phyloP scores from a whole-genome alignment of 2,797 vertebrate species.

The Myotis findleyi region DNA sequence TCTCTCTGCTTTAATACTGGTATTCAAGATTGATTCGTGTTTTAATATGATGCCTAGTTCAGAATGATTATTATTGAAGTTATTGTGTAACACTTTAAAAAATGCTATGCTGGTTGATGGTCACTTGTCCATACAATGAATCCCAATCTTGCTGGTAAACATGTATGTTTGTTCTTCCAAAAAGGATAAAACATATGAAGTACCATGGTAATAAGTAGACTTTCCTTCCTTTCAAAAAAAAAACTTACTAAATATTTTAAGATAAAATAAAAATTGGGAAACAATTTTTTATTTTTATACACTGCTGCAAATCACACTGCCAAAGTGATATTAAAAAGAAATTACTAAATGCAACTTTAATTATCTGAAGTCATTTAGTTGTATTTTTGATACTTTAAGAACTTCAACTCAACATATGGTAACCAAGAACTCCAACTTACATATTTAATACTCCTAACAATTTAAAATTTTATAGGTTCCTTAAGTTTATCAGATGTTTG shows the following conservation, averaged over 20 bases:
- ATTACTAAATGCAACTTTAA: conserved; percentile 16
- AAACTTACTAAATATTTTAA: neutral
- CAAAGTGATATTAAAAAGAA: conserved; percentile 9
- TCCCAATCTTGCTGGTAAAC: neutral
- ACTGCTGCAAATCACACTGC: neutral
- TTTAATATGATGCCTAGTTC: conserved; percentile 39
- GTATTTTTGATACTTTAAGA: conserved; percentile 32
- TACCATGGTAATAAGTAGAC: neutral
- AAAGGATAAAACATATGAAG: neutral
- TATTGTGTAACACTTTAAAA: conserved; percentile 12
- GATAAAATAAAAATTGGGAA: conserved; percentile 21
- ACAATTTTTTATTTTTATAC: conserved; percentile 4
- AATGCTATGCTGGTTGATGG: neutral
- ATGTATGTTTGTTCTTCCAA: neutral
- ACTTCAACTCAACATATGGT: neutral
- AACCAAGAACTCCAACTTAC: conserved; percentile 42
- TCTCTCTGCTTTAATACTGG: conserved; percentile 16
- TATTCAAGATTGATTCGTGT: conserved; percentile 44
- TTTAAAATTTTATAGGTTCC: neutral
- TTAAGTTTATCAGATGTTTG: neutral
- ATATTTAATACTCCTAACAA: neutral
- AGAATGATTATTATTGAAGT: neutral
- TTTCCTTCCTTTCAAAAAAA: neutral
- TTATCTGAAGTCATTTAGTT: neutral
- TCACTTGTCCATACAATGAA: neutral